These are phyloP conservation scores for Trichoplax adhaerens DNA, from an alignment of 37 sponge, comb jelly and placozoan genomes.

Conservation along the genomic window DNA sequence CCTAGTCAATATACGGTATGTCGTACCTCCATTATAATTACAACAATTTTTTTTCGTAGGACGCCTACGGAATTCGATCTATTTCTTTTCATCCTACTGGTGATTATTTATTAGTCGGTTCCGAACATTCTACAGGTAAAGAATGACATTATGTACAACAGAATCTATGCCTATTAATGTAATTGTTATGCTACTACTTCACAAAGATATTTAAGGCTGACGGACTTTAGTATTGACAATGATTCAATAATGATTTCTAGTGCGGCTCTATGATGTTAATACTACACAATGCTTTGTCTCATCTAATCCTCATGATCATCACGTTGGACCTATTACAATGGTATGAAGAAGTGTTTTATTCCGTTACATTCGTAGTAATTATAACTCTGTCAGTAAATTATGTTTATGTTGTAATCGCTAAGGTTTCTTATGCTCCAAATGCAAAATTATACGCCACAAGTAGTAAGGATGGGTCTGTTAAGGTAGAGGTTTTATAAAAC, in stretches of 20 bases:
- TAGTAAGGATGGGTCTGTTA: constrained; percentile 81
- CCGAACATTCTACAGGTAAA: constrained; percentile 62
- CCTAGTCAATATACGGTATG: not conserved
- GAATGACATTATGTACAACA: not conserved
- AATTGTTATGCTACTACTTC: too few relatives aligned
- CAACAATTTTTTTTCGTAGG: constrained; percentile 11
- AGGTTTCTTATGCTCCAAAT: constrained; percentile 61
- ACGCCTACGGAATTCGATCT: constrained; percentile 46
- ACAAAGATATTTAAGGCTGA: too few relatives aligned
- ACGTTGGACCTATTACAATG: constrained; percentile 51
- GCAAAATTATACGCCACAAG: constrained; percentile 61
- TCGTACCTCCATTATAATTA: not conserved
- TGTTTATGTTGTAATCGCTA: too few relatives aligned
- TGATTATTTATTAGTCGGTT: constrained; percentile 70
- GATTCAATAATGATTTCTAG: constrained; percentile 11
- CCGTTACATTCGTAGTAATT: not conserved
- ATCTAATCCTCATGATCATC: constrained; percentile 77
- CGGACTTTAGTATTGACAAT: too few relatives aligned
- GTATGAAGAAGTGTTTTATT: constrained; percentile 22
- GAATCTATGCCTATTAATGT: too few relatives aligned
- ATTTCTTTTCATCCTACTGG: constrained; percentile 78
- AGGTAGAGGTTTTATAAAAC: constrained; percentile 17
- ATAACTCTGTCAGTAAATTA: not conserved
- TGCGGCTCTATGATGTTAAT: constrained; percentile 71
- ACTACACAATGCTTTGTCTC: constrained; percentile 84